Base-by-base conservation (phyloP, 2,113 vertebrate genomes). In the Lota lota region DNA sequence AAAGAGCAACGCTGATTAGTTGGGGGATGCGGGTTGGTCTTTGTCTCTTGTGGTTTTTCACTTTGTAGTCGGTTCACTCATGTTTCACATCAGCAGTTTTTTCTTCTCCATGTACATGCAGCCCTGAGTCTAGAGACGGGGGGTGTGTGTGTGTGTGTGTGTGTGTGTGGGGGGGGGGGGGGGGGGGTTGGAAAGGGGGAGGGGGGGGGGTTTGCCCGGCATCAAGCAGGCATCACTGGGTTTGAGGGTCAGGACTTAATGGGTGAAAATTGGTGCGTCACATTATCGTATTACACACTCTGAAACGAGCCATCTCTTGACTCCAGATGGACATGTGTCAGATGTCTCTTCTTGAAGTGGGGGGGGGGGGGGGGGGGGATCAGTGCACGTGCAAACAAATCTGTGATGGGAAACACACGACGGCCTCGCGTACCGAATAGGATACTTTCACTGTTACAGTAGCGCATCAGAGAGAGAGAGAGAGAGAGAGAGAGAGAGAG, bases 1-100 rank as follows among this genome's bases (percentile, higher is more conserved):
- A 36, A 19, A 67, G 24, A 24, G 36, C 2, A 15, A 21, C 62
- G 74, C 28, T 58, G 56, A 40, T 50, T 63, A 47, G 50, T 53
- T 0, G 21, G 36, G 62, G 59, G 73, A 2, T 3, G 57, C 0
- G 59, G 7, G 14, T 17, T 47, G 10, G 40, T 2, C 40, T 47
- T 47, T 8, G 68, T 22, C 53, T 62, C 4, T 4, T 59, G 74
- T 64, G 68, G 72, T 75, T 68, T 47, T 14, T 68, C 51, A 47
- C 70, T 81, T 82, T 80, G 69, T 73, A 78, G 69, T 47, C 40
- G 40, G 40, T 75, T 72, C 62, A 21, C 40, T 70, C 61, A 59
- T 67, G 66, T 80, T 86, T 72, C 61, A 61, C 70, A 80, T 84
- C 77, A 78, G 71, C 74, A 70, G 63, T 75, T 79, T 63, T 12